These are phyloP conservation scores for Aldabrachelys gigantea DNA, from an alignment of 2,113 vertebrate genomes.

Conservation along the genomic window DNA sequence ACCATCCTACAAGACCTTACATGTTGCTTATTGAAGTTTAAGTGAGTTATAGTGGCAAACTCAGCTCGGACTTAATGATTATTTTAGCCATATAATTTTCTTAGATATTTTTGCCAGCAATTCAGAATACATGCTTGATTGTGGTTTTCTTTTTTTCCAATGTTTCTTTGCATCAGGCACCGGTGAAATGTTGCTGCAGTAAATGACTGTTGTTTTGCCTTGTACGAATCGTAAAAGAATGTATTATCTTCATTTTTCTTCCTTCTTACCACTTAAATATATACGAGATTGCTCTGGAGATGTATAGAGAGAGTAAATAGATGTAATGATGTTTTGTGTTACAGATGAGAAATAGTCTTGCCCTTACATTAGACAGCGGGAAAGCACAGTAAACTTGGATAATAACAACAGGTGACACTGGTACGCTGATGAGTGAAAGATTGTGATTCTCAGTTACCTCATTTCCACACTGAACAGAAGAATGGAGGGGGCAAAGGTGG, in stretches of 20 bases:
- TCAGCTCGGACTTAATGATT: conserved; percentile 29
- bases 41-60: not conserved
- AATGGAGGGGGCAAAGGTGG: not conserved
- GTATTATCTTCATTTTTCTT: conserved; percentile 67
- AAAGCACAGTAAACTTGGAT: not conserved
- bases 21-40: conserved; percentile 46
- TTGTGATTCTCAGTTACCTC: not conserved
- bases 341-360: conserved; percentile 49
- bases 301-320: conserved; percentile 31
- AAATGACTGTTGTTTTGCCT: conserved; percentile 49
- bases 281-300: conserved; percentile 16
- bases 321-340: conserved; percentile 9
- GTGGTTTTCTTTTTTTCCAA: not conserved
- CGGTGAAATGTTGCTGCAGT: not conserved
- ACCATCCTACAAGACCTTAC: not conserved
- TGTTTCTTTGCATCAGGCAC: not conserved
- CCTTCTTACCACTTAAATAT: conserved; percentile 41
- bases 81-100: conserved; percentile 43
- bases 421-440: not conserved
- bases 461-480: not conserved
- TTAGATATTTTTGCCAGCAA: not conserved
- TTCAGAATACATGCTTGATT: conserved; percentile 28
- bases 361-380: not conserved
- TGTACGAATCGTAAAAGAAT: conserved; percentile 15
- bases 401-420: not conserved